phyloP scores from a whole-genome alignment of 2,113 vertebrate species.

The Scomber japonicus region DNA sequence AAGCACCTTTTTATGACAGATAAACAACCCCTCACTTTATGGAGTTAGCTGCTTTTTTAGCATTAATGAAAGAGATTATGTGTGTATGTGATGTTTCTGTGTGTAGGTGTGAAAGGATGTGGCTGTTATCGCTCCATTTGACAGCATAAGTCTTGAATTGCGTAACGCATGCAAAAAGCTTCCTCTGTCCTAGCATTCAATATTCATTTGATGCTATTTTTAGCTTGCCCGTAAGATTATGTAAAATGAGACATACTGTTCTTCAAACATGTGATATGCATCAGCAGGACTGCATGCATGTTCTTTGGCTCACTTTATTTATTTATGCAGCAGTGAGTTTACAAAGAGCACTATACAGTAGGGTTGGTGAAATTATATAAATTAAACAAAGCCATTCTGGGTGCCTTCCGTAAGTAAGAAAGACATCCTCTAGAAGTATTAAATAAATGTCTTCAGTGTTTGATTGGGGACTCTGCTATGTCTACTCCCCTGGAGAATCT shows the following conservation, averaged over 20 bases:
- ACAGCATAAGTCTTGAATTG: constrained; percentile 67
- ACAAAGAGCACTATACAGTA: constrained; percentile 1
- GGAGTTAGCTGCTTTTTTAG: constrained; percentile 8
- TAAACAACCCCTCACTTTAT: constrained; percentile 27
- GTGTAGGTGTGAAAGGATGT: constrained; percentile 15
- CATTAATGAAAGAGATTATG: constrained; percentile 13
- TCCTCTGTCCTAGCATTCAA: constrained; percentile 64
- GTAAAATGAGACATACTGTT: constrained; percentile 72
- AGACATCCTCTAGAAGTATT: constrained; percentile 14
- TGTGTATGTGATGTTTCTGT: constrained; percentile 18
- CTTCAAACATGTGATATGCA: constrained; percentile 60
- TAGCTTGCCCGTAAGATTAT: constrained; percentile 69
- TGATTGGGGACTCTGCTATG: constrained; percentile 54
- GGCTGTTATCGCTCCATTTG: constrained; percentile 47
- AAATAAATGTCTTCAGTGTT: constrained; percentile 42
- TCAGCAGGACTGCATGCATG: constrained; percentile 25
- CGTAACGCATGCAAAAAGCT: constrained; percentile 55
- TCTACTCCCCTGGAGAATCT: constrained; percentile 51
- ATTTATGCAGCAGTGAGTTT: not conserved
- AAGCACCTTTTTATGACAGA: constrained; percentile 17
- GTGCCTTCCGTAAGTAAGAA: not conserved
- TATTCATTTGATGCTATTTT: constrained; percentile 75
- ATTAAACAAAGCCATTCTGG: constrained; percentile 23
- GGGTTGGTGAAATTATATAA: constrained; percentile 13
- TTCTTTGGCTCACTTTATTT: constrained; percentile 20